Evolutionary conservation across 2,888 invertebrate species (phyloP), one percentile per base, ranked within the genome.

Genomic region (Tetrapedia diversipes): DNA sequence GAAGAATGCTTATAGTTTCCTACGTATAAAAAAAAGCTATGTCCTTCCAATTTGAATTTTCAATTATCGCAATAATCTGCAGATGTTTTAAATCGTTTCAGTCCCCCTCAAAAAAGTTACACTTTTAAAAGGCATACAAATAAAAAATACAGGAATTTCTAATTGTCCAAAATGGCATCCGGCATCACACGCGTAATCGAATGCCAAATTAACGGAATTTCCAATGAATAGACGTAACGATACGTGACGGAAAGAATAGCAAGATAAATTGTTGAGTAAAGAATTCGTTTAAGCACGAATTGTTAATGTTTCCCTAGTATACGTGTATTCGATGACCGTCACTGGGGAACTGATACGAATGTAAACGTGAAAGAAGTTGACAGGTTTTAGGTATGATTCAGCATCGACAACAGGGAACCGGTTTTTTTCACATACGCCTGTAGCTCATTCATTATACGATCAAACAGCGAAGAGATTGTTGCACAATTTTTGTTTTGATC

Each of bases 401-500:
- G 73, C 78, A 68, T 67, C 69, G 63, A 29, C 22, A 39, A 27
- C 45, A 14, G 41, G n/a, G 63, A 85, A 86, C 86, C 85, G 81
- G 85, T 86, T 81, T 80, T 81, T 86, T 84, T 71, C 63, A 63
- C 65, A 37, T 54, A 65, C 24, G 22, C 37, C 76, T 56, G 37
- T n/a, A n/a, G n/a, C 77, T 75, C 83, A 64, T 81, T 83, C 76
- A 74, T 86, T 86, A 82, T 85, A 84, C 81, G 78, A 81, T 78
- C 83, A 65, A 79, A 72, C 41, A 69, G 69, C 63, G 22, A 70
- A 72, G 66, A 61, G 67, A 32, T 43, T 63, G 61, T 83, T 80
- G 83, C 86, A 84, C 80, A 84, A 82, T 75, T 77, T 81, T 83
- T 84, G 81, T 85, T 85, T 84, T 85, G 74, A 73, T 81, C 66